Conservation (phyloP, 2,113 vertebrate species). For the Oreocharis arfaki region DNA sequence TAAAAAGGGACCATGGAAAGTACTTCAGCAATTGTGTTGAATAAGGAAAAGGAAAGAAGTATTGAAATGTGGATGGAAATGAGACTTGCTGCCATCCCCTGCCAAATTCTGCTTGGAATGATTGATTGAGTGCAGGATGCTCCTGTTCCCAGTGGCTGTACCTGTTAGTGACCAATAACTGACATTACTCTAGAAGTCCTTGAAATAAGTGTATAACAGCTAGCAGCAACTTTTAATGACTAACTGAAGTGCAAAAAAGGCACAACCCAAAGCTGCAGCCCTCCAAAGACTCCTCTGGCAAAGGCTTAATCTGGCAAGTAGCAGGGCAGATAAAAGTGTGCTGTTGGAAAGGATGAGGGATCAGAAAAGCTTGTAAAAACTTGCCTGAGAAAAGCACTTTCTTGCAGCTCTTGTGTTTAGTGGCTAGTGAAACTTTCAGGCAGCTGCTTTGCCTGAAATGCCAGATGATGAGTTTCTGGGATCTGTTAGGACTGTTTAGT, state of each 20-base stretch:
- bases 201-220: background rate
- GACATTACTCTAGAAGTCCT: background rate
- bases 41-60: background rate
- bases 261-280: background rate
- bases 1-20: background rate
- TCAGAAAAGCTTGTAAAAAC: background rate
- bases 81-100: background rate
- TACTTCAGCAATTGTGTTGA: background rate
- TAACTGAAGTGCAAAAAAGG: background rate
- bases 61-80: background rate
- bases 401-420: background rate
- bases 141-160: background rate
- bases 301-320: background rate
- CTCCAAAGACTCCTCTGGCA: background rate
- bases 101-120: background rate
- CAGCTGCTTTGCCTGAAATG: background rate
- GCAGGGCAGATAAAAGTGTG: background rate
- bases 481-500: background rate
- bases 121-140: background rate
- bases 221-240: background rate
- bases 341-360: background rate
- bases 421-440: constrained; percentile 1
- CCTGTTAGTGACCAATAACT: background rate
- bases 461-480: background rate
- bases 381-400: constrained; percentile 26